A percentile compares a stretch with the other conserved stretches of the same genome.
phyloP scores from a whole-genome alignment of 64 coral and sea anemone genomes.

The Porites australiensis region DNA sequence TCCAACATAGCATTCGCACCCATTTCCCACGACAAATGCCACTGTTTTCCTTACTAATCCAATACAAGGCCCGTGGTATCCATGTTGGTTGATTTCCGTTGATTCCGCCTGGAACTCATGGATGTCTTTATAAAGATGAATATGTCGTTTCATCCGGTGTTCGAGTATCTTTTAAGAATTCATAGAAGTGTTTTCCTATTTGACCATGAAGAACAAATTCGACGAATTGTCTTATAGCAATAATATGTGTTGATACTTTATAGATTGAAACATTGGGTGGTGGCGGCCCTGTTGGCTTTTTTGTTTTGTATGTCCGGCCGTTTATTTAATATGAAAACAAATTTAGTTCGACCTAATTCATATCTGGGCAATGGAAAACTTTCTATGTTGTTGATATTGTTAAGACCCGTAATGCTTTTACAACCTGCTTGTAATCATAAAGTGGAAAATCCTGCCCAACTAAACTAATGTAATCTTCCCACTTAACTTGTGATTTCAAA shows the following conservation, averaged over 20 bases:
- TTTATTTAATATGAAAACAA: neutral
- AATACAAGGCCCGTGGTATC: neutral
- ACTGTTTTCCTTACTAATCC: neutral
- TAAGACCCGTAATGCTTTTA: slow-evolving; percentile 25
- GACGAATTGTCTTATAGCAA: slow-evolving; percentile 21
- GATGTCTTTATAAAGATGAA: slow-evolving; percentile 36
- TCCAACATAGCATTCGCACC: slow-evolving; percentile 25
- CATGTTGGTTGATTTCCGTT: neutral
- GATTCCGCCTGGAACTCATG: slow-evolving; percentile 19
- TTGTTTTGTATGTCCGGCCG: neutral
- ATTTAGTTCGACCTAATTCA: neutral
- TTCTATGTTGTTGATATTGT: slow-evolving; percentile 38
- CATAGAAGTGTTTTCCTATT: slow-evolving; percentile 17
- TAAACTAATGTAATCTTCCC: slow-evolving; percentile 50
- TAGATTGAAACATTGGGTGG: neutral
- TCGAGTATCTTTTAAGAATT: slow-evolving; percentile 7
- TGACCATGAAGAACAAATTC: slow-evolving; percentile 7
- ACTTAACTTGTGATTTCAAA: slow-evolving; percentile 22
- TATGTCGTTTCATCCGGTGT: slow-evolving; percentile 34
- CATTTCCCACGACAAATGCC: neutral
- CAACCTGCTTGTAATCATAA: slow-evolving; percentile 29
- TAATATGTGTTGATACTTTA: slow-evolving; percentile 26
- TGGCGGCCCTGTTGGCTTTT: neutral
- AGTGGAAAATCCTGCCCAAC: slow-evolving; percentile 56
- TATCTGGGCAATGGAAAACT: neutral